Evolutionary conservation across 2,113 vertebrate genomes (phyloP).

Genomic region (Pogona vitticeps): DNA sequence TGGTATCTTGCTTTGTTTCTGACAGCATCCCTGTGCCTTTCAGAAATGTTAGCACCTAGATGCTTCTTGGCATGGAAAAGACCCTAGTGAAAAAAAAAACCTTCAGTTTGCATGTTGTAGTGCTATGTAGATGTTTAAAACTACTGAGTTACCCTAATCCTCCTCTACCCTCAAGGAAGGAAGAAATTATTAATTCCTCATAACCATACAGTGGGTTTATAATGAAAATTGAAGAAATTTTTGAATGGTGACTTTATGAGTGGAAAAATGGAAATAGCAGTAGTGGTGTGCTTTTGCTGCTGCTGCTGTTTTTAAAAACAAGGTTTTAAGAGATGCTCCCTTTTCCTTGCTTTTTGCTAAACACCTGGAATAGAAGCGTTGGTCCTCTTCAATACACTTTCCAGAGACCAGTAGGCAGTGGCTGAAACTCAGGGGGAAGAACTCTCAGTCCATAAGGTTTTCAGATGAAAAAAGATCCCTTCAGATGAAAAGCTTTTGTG

Average conservation of each 20-base stretch:
- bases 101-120: too few species aligned
- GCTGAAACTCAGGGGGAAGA: neutral
- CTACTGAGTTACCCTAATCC: too few species aligned
- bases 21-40: too few species aligned
- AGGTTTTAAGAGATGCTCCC: neutral
- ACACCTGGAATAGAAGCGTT: neutral
- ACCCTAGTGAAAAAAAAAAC: too few species aligned
- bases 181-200: too few species aligned
- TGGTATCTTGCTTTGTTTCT: too few species aligned
- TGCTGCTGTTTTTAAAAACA: too few species aligned
- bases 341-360: neutral
- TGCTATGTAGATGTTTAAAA: too few species aligned
- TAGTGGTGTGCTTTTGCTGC: neutral
- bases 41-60: too few species aligned
- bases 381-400: neutral
- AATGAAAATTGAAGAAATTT: neutral
- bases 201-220: neutral
- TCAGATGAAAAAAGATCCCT: neutral
- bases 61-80: too few species aligned
- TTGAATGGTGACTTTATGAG: neutral
- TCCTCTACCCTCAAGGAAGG: too few species aligned
- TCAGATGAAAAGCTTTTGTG: constrained; percentile 4
- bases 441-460: neutral
- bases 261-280: neutral
- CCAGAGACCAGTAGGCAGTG: neutral